These are phyloP conservation scores for Anoplolepis gracilipes DNA, from an alignment of 1,140 invertebrate genomes.

Conservation along the genomic window DNA sequence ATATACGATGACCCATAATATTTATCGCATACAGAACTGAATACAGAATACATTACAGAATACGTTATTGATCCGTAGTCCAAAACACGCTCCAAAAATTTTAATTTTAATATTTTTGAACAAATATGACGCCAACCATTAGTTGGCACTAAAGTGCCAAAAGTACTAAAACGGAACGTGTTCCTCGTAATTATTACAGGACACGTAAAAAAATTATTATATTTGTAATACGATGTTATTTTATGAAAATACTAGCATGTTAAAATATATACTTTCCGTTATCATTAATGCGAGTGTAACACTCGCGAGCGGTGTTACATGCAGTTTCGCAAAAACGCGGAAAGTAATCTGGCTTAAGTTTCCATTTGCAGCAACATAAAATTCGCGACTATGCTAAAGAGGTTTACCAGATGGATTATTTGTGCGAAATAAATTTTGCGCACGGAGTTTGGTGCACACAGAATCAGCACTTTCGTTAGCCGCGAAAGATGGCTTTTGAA, in stretches of 20 bases:
- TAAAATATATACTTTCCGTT: neutral
- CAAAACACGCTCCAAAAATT: neutral
- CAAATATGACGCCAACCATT: neutral
- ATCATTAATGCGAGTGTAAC: constrained; percentile 49
- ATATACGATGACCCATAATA: neutral
- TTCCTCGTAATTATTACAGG: neutral
- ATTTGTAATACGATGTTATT: neutral
- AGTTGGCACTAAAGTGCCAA: neutral
- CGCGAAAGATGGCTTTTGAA: constrained; percentile 69
- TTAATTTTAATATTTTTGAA: constrained; percentile 22
- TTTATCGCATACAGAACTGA: neutral
- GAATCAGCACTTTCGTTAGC: constrained; percentile 63
- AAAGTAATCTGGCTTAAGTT: constrained; percentile 60
- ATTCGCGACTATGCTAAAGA: constrained; percentile 59
- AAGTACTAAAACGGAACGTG: neutral
- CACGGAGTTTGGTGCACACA: constrained; percentile 26
- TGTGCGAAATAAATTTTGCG: constrained; percentile 67
- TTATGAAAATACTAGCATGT: neutral
- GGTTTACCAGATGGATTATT: constrained; percentile 62
- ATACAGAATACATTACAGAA: neutral
- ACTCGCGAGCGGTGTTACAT: constrained; percentile 3
- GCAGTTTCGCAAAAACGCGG: constrained; percentile 21
- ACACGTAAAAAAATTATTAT: constrained; percentile 2
- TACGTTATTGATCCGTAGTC: constrained; percentile 13
- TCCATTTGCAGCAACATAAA: constrained; percentile 57